Conservation (phyloP, 1,140 invertebrate genomes). For the Habropoda laboriosa region DNA sequence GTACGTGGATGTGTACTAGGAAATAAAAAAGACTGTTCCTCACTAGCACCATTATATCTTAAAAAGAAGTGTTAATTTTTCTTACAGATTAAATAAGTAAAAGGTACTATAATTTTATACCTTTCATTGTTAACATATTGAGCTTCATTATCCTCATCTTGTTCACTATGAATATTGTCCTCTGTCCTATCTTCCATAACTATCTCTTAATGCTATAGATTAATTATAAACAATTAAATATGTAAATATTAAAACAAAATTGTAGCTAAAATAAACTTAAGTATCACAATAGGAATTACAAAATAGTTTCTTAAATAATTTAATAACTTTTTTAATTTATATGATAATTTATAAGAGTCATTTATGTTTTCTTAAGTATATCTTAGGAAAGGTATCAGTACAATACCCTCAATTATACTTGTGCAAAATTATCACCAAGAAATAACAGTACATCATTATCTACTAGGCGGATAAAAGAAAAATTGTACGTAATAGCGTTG, state of each 20-base stretch:
- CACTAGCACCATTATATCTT: conserved; percentile 9
- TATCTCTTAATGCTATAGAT: neutral
- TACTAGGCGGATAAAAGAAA: neutral
- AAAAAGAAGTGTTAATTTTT: neutral
- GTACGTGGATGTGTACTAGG: conserved; percentile 55
- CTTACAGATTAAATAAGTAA: neutral
- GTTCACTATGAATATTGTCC: neutral
- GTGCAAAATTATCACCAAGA: neutral
- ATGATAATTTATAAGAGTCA: neutral
- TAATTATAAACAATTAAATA: neutral
- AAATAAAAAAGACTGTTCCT: conserved; percentile 51
- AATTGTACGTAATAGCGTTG: neutral
- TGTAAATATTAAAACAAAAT: neutral
- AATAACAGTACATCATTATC: too few species aligned
- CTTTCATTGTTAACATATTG: neutral
- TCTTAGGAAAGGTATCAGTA: neutral
- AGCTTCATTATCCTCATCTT: neutral
- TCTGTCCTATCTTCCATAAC: conserved; percentile 2
- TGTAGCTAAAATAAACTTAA: conserved; percentile 8
- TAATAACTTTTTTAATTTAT: neutral
- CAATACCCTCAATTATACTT: too few species aligned
- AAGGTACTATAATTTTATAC: conserved; percentile 6
- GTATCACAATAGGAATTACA: too few species aligned
- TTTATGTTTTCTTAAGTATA: conserved; percentile 5
- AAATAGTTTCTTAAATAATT: neutral